Evolutionary conservation across 2,888 invertebrate species (phyloP).

Genomic region (Ophion ventricosus): DNA sequence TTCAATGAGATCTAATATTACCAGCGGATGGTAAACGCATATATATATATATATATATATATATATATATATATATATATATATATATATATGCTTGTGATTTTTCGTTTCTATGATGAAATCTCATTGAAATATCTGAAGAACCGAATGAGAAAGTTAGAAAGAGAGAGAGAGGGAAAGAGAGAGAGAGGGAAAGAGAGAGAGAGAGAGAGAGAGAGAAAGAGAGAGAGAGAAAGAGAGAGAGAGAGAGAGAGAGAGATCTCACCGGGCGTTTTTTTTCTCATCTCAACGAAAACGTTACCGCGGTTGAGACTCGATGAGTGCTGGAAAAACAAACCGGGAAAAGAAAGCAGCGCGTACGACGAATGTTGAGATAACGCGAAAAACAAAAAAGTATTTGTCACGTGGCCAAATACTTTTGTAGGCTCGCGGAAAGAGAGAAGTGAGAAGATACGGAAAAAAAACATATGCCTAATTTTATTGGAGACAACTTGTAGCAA

Average conservation of each 20-base stretch:
- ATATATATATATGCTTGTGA: conserved; percentile 8
- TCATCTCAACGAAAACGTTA: conserved; percentile 33
- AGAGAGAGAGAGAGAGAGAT: neutral
- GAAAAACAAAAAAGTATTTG: conserved; percentile 26
- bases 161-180: too few relatives aligned
- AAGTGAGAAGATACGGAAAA: conserved; percentile 31
- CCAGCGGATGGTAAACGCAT: neutral
- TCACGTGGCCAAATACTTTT: conserved; percentile 26
- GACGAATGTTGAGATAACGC: conserved; percentile 1
- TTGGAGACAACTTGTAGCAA: conserved; percentile 61
- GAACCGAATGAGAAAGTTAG: neutral
- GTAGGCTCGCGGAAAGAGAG: conserved; percentile 9
- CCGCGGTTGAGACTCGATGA: conserved; percentile 56
- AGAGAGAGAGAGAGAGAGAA: too few relatives aligned
- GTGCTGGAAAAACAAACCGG: neutral
- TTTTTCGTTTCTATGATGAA: conserved; percentile 26
- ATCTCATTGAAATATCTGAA: conserved; percentile 12
- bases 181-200: too few relatives aligned
- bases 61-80: conserved; percentile 23
- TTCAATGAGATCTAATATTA: conserved; percentile 12
- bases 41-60: neutral
- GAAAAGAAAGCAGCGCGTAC: conserved; percentile 25
- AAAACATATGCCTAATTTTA: conserved; percentile 63
- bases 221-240: too few relatives aligned
- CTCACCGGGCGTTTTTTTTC: conserved; percentile 65